Evolutionary conservation across 2,797 vertebrate species (phyloP).

Genomic region (Brachymystax lenok): DNA sequence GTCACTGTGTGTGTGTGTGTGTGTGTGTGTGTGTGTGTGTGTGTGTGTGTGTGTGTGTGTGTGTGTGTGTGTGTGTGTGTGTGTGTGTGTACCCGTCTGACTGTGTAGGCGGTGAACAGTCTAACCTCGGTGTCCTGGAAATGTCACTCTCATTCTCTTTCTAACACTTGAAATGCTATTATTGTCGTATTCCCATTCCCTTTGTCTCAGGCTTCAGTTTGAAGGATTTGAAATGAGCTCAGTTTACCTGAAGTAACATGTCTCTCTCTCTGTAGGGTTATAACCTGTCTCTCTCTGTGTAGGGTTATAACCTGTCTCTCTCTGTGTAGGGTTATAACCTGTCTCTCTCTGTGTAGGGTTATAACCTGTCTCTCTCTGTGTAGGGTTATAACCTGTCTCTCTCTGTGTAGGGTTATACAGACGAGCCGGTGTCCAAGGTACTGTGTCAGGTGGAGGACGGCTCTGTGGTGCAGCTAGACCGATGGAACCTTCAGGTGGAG

Average conservation of each 20-base stretch:
- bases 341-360: not conserved
- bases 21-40: not conserved
- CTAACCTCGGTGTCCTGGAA: not conserved
- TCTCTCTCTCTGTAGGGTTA: not conserved
- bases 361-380: not conserved
- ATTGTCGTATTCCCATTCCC: not conserved
- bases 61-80: conserved; percentile 16
- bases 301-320: not conserved
- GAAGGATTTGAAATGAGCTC: not conserved
- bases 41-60: conserved; percentile 15
- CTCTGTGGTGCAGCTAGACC: conserved; percentile 92
- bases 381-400: not conserved
- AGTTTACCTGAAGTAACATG: not conserved
- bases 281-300: no score
- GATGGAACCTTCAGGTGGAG: conserved; percentile 96
- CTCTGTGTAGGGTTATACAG: conserved; percentile 88
- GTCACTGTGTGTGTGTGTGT: not conserved
- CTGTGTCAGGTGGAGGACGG: conserved; percentile 97
- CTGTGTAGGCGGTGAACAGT: not conserved
- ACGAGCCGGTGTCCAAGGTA: conserved; percentile 96
- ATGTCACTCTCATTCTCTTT: not conserved
- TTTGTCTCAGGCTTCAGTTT: not conserved
- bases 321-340: not conserved
- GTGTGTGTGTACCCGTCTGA: not conserved
- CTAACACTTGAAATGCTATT: not conserved